A percentile compares a stretch with the other conserved stretches of the same genome.
Evolutionary conservation across 2,113 vertebrate species (phyloP).

Genomic region (Vimba vimba): DNA sequence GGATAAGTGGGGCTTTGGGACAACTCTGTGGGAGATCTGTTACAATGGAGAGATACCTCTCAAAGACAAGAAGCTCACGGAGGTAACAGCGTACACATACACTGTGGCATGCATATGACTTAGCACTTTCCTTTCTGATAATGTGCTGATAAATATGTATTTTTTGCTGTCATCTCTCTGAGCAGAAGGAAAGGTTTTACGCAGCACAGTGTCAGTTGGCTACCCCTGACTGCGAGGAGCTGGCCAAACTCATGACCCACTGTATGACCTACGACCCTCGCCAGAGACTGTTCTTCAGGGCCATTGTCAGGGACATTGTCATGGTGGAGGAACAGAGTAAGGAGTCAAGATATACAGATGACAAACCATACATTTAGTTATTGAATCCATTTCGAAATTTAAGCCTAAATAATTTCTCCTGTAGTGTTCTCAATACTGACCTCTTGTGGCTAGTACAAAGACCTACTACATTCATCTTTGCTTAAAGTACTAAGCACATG

Average conservation of each 20-base stretch:
- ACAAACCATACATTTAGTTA: neutral
- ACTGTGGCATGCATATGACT: neutral
- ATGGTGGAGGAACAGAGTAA: slow-evolving; percentile 88
- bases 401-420: neutral
- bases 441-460: slow-evolving; percentile 59
- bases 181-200: slow-evolving; percentile 95
- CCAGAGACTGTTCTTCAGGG: slow-evolving; percentile 95
- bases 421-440: slow-evolving; percentile 51
- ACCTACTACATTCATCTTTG: slow-evolving; percentile 52
- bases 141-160: neutral
- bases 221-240: slow-evolving; percentile 88
- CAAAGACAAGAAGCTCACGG: slow-evolving; percentile 94
- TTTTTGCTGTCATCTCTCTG: slow-evolving; percentile 26
- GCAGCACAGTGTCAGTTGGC: slow-evolving; percentile 84
- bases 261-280: slow-evolving; percentile 98
- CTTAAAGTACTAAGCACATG: neutral
- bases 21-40: slow-evolving; percentile 98
- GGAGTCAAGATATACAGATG: slow-evolving; percentile 41
- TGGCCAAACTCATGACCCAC: slow-evolving; percentile 94
- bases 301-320: slow-evolving; percentile 96
- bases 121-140: neutral
- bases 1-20: slow-evolving; percentile 98
- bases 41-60: slow-evolving; percentile 94
- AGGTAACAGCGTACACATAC: slow-evolving; percentile 75
- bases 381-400: neutral